Evolutionary conservation across 2,113 vertebrate genomes (phyloP).

Genomic region (Phylloscopus whistleri): DNA sequence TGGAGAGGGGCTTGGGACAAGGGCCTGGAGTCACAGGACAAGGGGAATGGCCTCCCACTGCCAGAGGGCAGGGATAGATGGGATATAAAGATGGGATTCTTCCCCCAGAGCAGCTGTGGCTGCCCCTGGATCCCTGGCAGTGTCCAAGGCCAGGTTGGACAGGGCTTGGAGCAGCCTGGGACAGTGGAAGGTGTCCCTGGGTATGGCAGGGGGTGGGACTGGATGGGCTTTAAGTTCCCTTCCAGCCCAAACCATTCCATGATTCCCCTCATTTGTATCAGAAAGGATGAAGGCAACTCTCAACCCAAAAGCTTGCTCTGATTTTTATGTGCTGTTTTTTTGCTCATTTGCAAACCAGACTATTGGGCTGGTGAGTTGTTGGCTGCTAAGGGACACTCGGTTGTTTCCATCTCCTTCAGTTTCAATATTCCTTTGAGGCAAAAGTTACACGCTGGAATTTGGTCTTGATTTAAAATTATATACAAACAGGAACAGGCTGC

Average conservation of each 20-base stretch:
- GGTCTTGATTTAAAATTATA: background rate
- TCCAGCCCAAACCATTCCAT: background rate
- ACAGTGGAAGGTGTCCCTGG: accelerated
- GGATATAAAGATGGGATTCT: background rate
- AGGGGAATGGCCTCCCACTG: background rate
- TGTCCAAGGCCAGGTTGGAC: accelerated
- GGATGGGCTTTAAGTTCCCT: background rate
- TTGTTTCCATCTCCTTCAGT: background rate
- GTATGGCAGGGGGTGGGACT: accelerated
- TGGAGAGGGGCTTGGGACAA: background rate
- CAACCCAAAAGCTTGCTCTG: background rate
- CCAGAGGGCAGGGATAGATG: background rate
- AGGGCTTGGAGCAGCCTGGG: accelerated
- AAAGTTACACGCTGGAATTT: background rate
- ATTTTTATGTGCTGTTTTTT: background rate
- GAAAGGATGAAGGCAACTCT: background rate
- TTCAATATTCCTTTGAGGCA: background rate
- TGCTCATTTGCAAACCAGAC: background rate
- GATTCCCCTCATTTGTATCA: background rate
- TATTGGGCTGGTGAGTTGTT: background rate
- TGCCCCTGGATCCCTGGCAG: background rate
- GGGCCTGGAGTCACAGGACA: background rate
- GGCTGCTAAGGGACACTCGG: background rate
- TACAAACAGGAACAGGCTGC: background rate
- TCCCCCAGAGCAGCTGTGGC: background rate